A percentile compares a stretch with the other conserved stretches of the same genome.
Conservation (phyloP, 1,140 invertebrate genomes). For the Nephila pilipes region DNA sequence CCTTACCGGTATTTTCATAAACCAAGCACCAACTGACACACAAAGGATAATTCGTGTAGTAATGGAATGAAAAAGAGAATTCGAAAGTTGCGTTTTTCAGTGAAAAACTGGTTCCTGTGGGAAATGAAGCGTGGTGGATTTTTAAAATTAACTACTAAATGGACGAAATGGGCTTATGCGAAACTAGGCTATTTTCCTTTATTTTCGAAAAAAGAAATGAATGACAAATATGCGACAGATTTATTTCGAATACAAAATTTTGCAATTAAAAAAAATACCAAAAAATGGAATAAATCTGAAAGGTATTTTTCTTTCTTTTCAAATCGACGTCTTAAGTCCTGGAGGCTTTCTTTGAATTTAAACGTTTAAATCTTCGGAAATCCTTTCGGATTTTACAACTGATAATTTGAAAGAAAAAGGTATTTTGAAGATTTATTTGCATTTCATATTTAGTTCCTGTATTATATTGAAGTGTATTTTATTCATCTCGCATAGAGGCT, state of each 20-base stretch:
- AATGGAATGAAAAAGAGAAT: not conserved
- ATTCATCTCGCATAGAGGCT: too few relatives aligned
- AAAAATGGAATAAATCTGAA: too few relatives aligned
- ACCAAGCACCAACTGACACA: not conserved
- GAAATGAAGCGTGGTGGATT: not conserved
- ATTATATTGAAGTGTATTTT: too few relatives aligned
- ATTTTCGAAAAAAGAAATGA: not conserved
- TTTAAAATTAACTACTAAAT: not conserved
- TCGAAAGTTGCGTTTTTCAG: not conserved
- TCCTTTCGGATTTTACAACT: too few relatives aligned
- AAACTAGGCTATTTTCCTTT: not conserved
- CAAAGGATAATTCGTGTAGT: not conserved
- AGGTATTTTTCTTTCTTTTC: too few relatives aligned
- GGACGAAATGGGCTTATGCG: not conserved
- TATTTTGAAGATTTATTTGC: too few relatives aligned
- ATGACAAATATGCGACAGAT: not conserved
- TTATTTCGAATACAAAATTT: not conserved
- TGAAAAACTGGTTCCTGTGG: not conserved
- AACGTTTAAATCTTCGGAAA: too few relatives aligned
- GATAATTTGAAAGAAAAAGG: too few relatives aligned
- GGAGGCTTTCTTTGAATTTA: too few relatives aligned
- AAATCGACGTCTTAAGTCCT: too few relatives aligned
- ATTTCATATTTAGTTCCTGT: too few relatives aligned
- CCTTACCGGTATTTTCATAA: not conserved
- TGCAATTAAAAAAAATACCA: not conserved